Evolutionary conservation across 2,888 invertebrate species (phyloP), one percentile per base, ranked within the genome.

Genomic region (Acanthoscelides obtectus): DNA sequence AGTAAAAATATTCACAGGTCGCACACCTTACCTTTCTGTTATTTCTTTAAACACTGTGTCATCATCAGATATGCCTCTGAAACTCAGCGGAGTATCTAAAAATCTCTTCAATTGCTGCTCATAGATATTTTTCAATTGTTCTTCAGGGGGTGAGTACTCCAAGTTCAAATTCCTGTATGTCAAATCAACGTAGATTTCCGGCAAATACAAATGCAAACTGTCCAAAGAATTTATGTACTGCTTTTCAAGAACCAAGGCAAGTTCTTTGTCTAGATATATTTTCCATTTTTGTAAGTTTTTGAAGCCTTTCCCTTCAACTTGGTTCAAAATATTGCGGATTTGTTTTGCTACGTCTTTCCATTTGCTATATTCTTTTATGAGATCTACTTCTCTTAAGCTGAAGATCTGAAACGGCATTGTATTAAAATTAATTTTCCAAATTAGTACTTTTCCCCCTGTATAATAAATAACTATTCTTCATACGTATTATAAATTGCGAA

Each of bases 241-340:
- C 80, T 93, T 92, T 81, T 98, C 97, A 22, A 99, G 87, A 0
- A 95, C 94, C 85, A 97, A 97, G 83, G 96, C 94, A 64, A 99
- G 86, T 84, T 98, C 97, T 81, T 93, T 89, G 86, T 99, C 98
- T 94, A 99, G 97, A 83, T 99, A 97, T 17, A 92, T 87, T 80
- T 95, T 92, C 95, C 99, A 99, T 0, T 94, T 92, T 77, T 93
- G 93, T 82, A 97, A 93, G 82, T 94, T 94, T 69, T 89, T 90
- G 80, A 91, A 94, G 19, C 86, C 85, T 74, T 88, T 87, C 22
- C 86, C 85, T 80, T 89, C 88, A 20, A 95, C 92, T 83, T 90
- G 90, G 71, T 90, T 89, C 80, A 97, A 92, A 65, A 96, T 90
- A 70, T 93, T 92, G 72, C 97, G 88, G 77, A 99, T 93, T 74